Evolutionary conservation across 1,140 invertebrate genomes (phyloP).

Genomic region (Aphelenchoides avenae): DNA sequence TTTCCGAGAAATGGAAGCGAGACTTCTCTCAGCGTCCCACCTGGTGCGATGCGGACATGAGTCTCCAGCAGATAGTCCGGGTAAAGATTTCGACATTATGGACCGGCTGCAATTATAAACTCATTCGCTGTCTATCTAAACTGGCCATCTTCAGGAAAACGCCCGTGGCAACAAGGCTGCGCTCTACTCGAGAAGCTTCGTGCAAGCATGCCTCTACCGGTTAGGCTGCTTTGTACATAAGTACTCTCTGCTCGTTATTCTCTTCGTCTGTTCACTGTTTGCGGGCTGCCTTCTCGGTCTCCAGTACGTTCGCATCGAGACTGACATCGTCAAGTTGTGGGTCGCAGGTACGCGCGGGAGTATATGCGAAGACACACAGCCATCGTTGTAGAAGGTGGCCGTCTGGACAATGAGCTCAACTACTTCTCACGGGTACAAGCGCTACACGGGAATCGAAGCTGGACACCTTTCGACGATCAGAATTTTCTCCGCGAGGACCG

Average conservation of each 20-base stretch:
- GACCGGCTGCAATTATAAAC: no score
- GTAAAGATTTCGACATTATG: no score
- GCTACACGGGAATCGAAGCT: no score
- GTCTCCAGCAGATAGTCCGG: conserved; percentile 47
- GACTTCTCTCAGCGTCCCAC: conserved; percentile 45
- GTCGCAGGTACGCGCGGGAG: conserved; percentile 36
- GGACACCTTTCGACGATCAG: no score
- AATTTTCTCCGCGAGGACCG: conserved; percentile 22
- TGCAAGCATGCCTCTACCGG: conserved; percentile 32
- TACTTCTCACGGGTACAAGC: conserved; percentile 24
- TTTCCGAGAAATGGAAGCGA: conserved; percentile 38
- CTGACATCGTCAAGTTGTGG: conserved; percentile 55
- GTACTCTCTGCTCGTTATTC: conserved; percentile 38
- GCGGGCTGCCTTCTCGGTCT: conserved; percentile 43
- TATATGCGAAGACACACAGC: not conserved
- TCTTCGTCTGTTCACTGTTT: conserved; percentile 33
- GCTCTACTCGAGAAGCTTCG: conserved; percentile 39
- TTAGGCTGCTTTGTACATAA: conserved; percentile 31
- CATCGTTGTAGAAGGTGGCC: conserved; percentile 24
- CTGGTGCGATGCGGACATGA: conserved; percentile 50
- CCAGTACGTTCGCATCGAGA: conserved; percentile 50
- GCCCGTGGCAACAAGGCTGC: conserved; percentile 41
- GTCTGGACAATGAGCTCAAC: conserved; percentile 26
- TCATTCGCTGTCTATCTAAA: not conserved
- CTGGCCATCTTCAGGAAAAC: conserved; percentile 27